phyloP scores from a whole-genome alignment of 2,888 invertebrate species.

The Cremastinae sp. region DNA sequence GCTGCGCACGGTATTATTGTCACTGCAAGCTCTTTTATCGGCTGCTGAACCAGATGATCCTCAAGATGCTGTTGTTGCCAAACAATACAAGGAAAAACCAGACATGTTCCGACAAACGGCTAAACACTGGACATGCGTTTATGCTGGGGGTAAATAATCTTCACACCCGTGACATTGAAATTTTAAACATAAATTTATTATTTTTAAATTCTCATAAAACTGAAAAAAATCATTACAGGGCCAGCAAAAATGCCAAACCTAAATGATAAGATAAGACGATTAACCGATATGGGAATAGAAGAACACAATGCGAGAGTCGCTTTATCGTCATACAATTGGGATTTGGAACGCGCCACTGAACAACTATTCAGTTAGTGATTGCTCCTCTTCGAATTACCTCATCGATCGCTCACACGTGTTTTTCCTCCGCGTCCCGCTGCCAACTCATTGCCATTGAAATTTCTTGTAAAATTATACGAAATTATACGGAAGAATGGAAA shows the following conservation, averaged over 20 bases:
- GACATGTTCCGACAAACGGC: conserved; percentile 95
- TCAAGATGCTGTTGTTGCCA: conserved; percentile 98
- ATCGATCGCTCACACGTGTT: conserved; percentile 45
- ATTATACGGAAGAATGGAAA: conserved; percentile 12
- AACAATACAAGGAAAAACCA: conserved; percentile 95
- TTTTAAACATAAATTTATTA: not conserved
- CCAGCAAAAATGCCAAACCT: conserved; percentile 89
- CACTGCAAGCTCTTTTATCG: conserved; percentile 96
- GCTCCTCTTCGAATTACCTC: conserved; percentile 48
- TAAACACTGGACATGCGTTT: conserved; percentile 96
- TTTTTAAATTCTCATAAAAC: too few relatives aligned
- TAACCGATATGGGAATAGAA: conserved; percentile 97
- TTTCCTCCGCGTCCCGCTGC: conserved; percentile 25
- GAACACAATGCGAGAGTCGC: conserved; percentile 94
- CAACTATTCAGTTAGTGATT: conserved; percentile 89
- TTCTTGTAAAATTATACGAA: conserved; percentile 28
- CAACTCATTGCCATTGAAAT: conserved; percentile 42
- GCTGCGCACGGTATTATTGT: conserved; percentile 95
- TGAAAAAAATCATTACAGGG: too few relatives aligned
- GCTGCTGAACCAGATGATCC: conserved; percentile 97
- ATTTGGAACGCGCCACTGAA: conserved; percentile 95
- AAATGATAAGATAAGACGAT: conserved; percentile 92
- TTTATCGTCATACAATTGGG: conserved; percentile 95
- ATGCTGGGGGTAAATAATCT: conserved; percentile 87
- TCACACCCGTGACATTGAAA: not conserved